These are phyloP conservation scores for Cantharis rufa DNA, from an alignment of 2,888 invertebrate genomes.

Conservation along the genomic window DNA sequence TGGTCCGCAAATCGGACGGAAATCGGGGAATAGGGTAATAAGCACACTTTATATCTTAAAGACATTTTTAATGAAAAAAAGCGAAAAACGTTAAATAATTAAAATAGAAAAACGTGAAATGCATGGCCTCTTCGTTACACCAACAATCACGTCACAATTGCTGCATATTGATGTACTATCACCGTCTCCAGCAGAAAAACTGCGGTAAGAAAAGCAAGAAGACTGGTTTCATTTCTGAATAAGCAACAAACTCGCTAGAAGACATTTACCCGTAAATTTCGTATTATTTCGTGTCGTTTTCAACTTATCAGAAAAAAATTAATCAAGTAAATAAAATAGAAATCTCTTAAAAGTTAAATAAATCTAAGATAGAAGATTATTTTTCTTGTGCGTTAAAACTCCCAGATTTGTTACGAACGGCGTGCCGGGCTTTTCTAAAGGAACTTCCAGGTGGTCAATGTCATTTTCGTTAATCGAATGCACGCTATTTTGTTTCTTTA, in stretches of 20 bases:
- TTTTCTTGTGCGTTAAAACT: neutral
- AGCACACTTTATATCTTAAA: neutral
- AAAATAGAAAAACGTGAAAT: neutral
- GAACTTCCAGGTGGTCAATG: constrained; percentile 40
- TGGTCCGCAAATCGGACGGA: too few relatives aligned
- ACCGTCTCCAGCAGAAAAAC: neutral
- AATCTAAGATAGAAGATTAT: neutral
- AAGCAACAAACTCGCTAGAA: neutral
- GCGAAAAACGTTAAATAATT: neutral
- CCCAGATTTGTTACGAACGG: constrained; percentile 14
- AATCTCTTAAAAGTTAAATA: neutral
- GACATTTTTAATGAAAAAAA: neutral
- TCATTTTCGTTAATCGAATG: constrained; percentile 36
- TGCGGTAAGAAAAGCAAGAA: neutral
- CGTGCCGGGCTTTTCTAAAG: constrained; percentile 33
- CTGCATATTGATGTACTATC: neutral
- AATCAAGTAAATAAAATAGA: neutral
- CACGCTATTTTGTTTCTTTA: constrained; percentile 42
- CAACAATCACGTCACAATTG: neutral
- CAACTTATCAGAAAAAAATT: neutral
- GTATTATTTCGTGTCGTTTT: neutral
- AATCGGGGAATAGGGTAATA: neutral
- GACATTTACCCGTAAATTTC: neutral
- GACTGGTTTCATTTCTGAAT: neutral
- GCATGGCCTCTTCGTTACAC: neutral